Evolutionary conservation across 2,888 invertebrate genomes (phyloP), one percentile per base, ranked within the genome.

Genomic region (Argynnis bischoffii): DNA sequence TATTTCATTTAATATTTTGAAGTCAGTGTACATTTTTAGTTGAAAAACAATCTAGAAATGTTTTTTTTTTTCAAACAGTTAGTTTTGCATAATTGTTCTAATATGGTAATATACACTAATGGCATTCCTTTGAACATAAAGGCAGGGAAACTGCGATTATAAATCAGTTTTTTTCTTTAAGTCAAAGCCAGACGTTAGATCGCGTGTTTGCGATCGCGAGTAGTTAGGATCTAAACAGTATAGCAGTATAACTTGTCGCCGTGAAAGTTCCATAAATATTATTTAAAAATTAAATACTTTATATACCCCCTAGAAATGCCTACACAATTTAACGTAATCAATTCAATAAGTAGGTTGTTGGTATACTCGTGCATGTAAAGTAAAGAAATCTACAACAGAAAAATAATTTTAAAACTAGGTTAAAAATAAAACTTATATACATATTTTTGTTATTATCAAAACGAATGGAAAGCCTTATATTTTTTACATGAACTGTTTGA

Each of bases 21-120:
- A 8, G 35, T 41, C 35, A 11, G 2, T 41, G 35, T 35, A 11
- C 35, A 0, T 41, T 11, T 41, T 41, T 41, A 41, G 35, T 0
- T 41, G 8, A 35, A 35, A 35, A 35, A 8, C 4, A 26, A 26
- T 26, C 26, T 26, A 4, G 4, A 26, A 26, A 26, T 26, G 26
- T 26, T 26, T 26, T 26, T 35, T 35, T 35, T 41, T 11, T 41
- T 41, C 8, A 41, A 41, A 41, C 8, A 26, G n/a, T 57, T 26
- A 15, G 11, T 6, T 51, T 51, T 6, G 6, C 50, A 35, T 61
- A 14, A 51, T 4, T 61, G 51, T 51, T 16, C 35, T 51, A 21
- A 59, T 59, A 59, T 59, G 47, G 57, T 59, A 48, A 59, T 59
- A 47, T 57, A 48, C 57, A 18, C 46, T 59, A 59, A 59, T 21